phyloP scores from a whole-genome alignment of 2,113 vertebrate species.

The Syrmaticus mikado region DNA sequence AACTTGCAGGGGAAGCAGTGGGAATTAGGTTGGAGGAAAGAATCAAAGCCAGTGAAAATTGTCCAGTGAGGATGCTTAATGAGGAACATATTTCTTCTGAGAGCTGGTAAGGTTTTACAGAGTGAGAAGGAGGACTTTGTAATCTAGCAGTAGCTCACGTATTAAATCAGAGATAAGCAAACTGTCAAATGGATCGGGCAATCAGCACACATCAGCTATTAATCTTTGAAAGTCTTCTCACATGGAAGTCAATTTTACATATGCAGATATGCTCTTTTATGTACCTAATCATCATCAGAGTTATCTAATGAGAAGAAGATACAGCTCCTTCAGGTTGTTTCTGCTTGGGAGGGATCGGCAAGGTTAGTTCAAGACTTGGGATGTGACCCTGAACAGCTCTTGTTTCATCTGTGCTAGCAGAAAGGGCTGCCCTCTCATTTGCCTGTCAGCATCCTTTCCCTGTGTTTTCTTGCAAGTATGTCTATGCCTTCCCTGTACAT shows the following conservation, averaged over 20 bases:
- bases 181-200: background rate
- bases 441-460: background rate
- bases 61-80: background rate
- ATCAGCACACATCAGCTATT: background rate
- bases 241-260: background rate
- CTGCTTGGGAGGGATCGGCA: background rate
- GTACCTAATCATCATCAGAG: background rate
- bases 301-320: background rate
- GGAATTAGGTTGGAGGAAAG: background rate
- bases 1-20: background rate
- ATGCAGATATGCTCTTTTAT: background rate
- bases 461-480: background rate
- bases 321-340: background rate
- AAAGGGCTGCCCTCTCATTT: background rate
- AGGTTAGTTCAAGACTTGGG: background rate
- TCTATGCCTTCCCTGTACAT: background rate
- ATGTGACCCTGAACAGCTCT: rapidly evolving
- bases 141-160: background rate
- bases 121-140: background rate
- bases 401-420: background rate
- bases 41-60: background rate
- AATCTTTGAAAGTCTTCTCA: constrained; percentile 2
- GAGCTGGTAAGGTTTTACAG: background rate
- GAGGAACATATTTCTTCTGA: background rate
- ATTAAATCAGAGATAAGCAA: background rate